These are phyloP conservation scores for Prosapia bicincta DNA, from an alignment of 2,888 invertebrate species.

Conservation along the genomic window DNA sequence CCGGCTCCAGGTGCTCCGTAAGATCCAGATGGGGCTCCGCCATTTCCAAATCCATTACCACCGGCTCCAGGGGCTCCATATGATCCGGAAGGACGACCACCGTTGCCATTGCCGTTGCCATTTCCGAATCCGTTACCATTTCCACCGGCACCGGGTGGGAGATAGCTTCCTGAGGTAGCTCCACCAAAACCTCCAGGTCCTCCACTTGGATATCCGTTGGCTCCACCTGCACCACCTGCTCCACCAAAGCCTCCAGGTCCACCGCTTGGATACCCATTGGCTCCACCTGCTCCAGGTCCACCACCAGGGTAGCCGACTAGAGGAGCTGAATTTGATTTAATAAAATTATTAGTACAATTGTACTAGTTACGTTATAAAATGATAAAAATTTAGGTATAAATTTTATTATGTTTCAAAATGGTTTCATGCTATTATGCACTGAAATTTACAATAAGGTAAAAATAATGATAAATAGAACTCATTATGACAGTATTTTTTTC, in stretches of 20 bases:
- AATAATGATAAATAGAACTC: too few species aligned
- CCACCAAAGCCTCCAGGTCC: too few species aligned
- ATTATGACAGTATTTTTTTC: too few species aligned
- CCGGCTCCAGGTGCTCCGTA: constrained; percentile 7
- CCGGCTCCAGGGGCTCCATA: constrained; percentile 16
- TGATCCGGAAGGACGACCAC: neutral
- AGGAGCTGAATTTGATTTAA: neutral
- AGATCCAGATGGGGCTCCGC: constrained; percentile 13
- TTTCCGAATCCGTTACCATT: constrained; percentile 2
- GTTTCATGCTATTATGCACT: too few species aligned
- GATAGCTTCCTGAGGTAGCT: constrained; percentile 12
- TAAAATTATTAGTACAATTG: too few species aligned
- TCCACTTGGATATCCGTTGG: neutral
- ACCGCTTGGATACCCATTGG: too few species aligned
- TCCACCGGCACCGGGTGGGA: constrained; percentile 11
- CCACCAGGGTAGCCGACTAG: neutral
- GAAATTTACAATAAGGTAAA: too few species aligned
- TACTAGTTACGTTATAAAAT: too few species aligned
- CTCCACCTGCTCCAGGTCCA: neutral
- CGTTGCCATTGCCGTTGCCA: neutral
- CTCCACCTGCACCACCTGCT: too few species aligned
- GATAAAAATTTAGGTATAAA: too few species aligned
- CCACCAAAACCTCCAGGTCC: constrained; percentile 20
- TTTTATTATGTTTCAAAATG: too few species aligned
- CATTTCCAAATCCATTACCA: constrained; percentile 17